Evolutionary conservation across 2,888 invertebrate species (phyloP), one percentile per base, ranked within the genome.

Genomic region (Habrosyne pyritoides): DNA sequence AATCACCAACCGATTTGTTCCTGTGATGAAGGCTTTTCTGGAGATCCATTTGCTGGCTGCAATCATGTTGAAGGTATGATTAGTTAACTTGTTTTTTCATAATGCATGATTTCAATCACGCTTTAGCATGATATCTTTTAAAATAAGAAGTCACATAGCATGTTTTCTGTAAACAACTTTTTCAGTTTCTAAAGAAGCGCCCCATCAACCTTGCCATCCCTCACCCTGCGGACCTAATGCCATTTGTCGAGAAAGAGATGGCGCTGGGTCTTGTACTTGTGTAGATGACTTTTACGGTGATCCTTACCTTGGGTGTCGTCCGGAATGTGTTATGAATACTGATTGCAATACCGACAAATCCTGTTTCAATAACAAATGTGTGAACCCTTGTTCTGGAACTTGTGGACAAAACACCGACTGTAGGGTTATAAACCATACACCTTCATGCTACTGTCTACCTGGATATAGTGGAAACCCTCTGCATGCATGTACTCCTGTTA

Each of bases 161-260:
- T 70, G 63, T 61, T 58, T 59, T 67, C 52, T 67, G 46, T 64
- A 56, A 66, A 75, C 61, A 66, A 64, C 75, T 79, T 92, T 42
- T 93, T 89, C 93, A 93, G 93, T 79, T 80, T 76, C 89, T 67
- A 91, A 85, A 90, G 95, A 94, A 78, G 89, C 87, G 75, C 95
- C 94, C 75, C 93, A 89, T 81, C 94, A 95, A 79, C 96, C 96
- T 66, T 97, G 97, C 86, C 94, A 94, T 84, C 96, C 96, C 68
- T 95, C 95, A 66, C 96, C 96, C 53, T 97, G 97, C 83, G 97
- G 97, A 66, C 91, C 95, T 56, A 97, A 97, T 86, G 95, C 97
- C 53, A 87, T 95, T 63, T 97, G 97, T 86, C 94, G 94, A 75
- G 95, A 96, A 89, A 93, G 93, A 71, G 95, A 95, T 78, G 95